A percentile compares a stretch with the other conserved stretches of the same genome.
These are phyloP conservation scores for Dimorphilus gyrociliatus DNA, from an alignment of 2,888 invertebrate species.

Conservation along the genomic window DNA sequence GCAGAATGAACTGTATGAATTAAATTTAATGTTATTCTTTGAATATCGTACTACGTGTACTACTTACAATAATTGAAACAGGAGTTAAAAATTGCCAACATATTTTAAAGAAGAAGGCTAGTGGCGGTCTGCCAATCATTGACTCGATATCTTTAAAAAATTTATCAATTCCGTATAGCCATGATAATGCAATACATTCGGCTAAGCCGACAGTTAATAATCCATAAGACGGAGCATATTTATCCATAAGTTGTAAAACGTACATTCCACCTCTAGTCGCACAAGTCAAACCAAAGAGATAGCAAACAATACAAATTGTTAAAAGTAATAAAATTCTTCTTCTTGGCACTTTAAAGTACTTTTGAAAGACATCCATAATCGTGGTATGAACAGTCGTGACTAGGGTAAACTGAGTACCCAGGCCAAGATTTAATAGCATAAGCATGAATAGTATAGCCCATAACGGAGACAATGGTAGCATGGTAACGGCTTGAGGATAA, in stretches of 20 bases:
- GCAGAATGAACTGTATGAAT: slow-evolving; percentile 48
- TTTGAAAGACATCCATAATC: slow-evolving; percentile 41
- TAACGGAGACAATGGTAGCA: slow-evolving; percentile 57
- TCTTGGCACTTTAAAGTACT: slow-evolving; percentile 21
- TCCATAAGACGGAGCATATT: slow-evolving; percentile 4
- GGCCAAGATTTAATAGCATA: slow-evolving; percentile 5
- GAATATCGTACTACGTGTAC: background rate
- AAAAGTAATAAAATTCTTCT: slow-evolving; percentile 19
- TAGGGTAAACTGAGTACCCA: slow-evolving; percentile 29
- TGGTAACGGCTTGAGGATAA: slow-evolving; percentile 61
- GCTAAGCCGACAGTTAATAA: slow-evolving; percentile 2
- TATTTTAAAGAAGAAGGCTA: slow-evolving; percentile 51
- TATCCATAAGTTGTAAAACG: slow-evolving; percentile 5
- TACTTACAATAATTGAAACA: slow-evolving; percentile 51
- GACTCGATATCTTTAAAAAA: slow-evolving; percentile 40
- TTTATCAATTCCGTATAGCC: slow-evolving; percentile 24
- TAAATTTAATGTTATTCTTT: background rate
- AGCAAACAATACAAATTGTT: slow-evolving; percentile 20
- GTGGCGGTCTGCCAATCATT: slow-evolving; percentile 47
- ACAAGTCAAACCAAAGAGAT: slow-evolving; percentile 27
- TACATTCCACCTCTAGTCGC: slow-evolving; percentile 6
- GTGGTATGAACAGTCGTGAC: slow-evolving; percentile 42
- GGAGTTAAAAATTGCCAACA: slow-evolving; percentile 57
- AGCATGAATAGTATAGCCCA: slow-evolving; percentile 48
- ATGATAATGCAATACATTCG: slow-evolving; percentile 3